Evolutionary conservation across 1,140 invertebrate species (phyloP).

Genomic region (Drosophila arawakana): DNA sequence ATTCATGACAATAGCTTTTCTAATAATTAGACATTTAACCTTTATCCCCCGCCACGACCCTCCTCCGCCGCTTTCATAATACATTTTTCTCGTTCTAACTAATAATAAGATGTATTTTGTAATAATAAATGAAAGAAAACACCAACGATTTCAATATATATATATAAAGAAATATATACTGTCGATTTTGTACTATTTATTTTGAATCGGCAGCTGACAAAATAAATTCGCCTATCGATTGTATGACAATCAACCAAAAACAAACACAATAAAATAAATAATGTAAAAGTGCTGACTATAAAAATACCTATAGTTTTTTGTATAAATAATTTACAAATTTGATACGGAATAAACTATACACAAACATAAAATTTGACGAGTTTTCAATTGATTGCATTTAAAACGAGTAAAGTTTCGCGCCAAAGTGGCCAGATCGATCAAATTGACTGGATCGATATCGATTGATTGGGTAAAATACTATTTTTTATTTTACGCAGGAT

Average conservation of each 20-base stretch:
- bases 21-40: constrained; percentile 35
- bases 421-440: background rate
- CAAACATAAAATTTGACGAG: background rate
- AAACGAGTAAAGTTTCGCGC: background rate
- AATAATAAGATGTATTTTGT: constrained; percentile 73
- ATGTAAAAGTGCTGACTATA: constrained; percentile 64
- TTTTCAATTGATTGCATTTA: background rate
- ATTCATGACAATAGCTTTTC: constrained; percentile 69
- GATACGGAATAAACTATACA: constrained; percentile 71
- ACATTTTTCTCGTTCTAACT: constrained; percentile 69
- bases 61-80: constrained; percentile 47
- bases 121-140: constrained; percentile 65
- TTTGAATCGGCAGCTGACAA: constrained; percentile 16
- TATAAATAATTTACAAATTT: constrained; percentile 75
- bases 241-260: constrained; percentile 51
- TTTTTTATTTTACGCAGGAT: no score
- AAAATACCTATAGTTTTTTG: constrained; percentile 52
- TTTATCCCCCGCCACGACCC: background rate
- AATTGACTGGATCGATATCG: no score
- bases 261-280: constrained; percentile 35
- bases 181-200: constrained; percentile 40
- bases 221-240: constrained; percentile 59
- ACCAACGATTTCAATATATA: constrained; percentile 59
- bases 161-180: background rate
- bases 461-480: no score